These are phyloP conservation scores for Micronycteris hirsuta DNA, from an alignment of 2,113 vertebrate species.

Conservation along the genomic window DNA sequence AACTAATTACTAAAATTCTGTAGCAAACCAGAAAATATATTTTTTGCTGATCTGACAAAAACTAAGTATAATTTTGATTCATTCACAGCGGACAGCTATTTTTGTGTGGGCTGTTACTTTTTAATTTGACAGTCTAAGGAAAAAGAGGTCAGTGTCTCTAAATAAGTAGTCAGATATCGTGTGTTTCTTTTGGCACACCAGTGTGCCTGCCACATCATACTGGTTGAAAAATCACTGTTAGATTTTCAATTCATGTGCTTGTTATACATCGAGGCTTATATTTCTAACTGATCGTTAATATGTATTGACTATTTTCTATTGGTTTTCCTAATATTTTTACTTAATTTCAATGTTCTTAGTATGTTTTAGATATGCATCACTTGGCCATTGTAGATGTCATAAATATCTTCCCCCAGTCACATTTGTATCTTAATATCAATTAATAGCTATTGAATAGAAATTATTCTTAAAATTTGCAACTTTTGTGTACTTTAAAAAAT, in stretches of 20 bases:
- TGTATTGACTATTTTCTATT: background rate
- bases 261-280: background rate
- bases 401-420: background rate
- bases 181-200: no score
- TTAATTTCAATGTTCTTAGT: background rate
- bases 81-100: no score
- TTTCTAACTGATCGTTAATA: background rate
- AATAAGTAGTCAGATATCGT: no score
- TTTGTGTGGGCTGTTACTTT: no score
- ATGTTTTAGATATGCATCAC: background rate
- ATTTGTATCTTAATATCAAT: background rate
- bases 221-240: background rate
- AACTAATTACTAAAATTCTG: no score
- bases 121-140: no score
- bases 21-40: no score
- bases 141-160: no score
- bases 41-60: no score
- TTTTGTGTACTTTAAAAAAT: background rate
- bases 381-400: background rate
- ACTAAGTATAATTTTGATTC: no score
- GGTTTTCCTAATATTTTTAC: background rate
- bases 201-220: no score
- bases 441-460: background rate
- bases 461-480: background rate
- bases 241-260: background rate